phyloP scores from a whole-genome alignment of 2,113 vertebrate species.

The Chaetura pelagica region DNA sequence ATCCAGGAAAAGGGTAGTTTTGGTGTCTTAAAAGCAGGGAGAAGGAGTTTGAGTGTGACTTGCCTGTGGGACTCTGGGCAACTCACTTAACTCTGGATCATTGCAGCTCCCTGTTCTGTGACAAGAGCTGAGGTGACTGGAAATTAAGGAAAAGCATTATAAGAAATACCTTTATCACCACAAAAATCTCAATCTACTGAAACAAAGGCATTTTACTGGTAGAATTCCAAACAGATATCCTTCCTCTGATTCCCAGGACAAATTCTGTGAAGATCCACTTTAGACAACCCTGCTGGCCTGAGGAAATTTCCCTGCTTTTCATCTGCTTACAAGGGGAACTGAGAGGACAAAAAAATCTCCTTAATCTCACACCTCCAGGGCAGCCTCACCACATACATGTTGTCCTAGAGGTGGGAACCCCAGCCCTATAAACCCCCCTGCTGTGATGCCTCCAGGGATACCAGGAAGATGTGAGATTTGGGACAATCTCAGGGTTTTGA shows the following conservation, averaged over 20 bases:
- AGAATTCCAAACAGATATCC: not conserved
- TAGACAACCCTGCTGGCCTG: not conserved
- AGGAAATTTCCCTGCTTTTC: not conserved
- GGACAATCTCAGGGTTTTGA: fast-evolving
- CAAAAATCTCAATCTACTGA: not conserved
- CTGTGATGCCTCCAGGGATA: fast-evolving
- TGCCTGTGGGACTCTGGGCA: not conserved
- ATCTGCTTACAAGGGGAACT: not conserved
- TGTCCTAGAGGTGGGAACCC: not conserved
- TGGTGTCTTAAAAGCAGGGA: not conserved
- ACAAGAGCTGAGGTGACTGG: not conserved
- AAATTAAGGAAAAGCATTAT: not conserved
- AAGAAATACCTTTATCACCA: not conserved
- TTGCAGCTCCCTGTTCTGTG: not conserved
- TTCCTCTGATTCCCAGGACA: not conserved
- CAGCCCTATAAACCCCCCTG: not conserved
- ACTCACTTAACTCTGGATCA: not conserved
- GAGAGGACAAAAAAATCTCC: not conserved
- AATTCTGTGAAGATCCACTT: not conserved
- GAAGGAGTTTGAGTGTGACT: not conserved
- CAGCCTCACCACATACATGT: not conserved
- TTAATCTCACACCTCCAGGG: not conserved
- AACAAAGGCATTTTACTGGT: not conserved
- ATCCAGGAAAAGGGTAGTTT: not conserved
- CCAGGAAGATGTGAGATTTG: not conserved